Evolutionary conservation across 2,113 vertebrate species (phyloP), one percentile per base, ranked within the genome.

Genomic region (Vidua macroura): DNA sequence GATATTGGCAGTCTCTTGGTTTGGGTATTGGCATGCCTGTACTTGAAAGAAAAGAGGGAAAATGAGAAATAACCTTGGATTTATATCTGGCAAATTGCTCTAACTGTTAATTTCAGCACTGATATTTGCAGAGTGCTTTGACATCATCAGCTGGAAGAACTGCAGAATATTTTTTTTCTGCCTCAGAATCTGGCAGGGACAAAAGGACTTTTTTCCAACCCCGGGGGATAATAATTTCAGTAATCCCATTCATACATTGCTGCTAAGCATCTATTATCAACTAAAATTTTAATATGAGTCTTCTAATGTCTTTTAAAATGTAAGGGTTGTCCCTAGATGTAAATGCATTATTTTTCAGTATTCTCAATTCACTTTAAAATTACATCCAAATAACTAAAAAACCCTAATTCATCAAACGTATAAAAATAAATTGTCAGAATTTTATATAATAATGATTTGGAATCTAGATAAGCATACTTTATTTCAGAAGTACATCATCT

Each of bases 41-140:
- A 20, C 46, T 72, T 86, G 43, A 91, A 93, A 92, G 25, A 55
- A 92, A 79, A 66, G 43, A 60, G 27, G 6, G 83, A 94, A 41
- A 86, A 81, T 41, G 39, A 70, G 85, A 83, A 91, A 86, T 75
- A 96, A 60, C 58, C 52, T 75, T 87, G 84, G 69, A 84, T 76
- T 92, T 91, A 64, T 91, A 79, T 63, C 1, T 6, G 85, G 53
- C 2, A 86, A 94, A 83, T 92, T 73, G 77, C 37, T 88, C 49
- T 92, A 66, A 92, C 22, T 68, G 55, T 89, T 96, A 66, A 89
- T 89, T 95, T 91, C 72, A 86, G 82, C 48, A 55, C 46, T 70
- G 49, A 41, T 62, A 46, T 86, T 93, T 92, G 69, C 91, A 91
- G 64, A 73, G 58, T 69, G 53, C 49, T 84, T 91, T 95, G 80